A percentile compares a stretch with the other conserved stretches of the same genome.
Conservation (phyloP, 2,113 vertebrate genomes). For the Sebastes schlegelii region DNA sequence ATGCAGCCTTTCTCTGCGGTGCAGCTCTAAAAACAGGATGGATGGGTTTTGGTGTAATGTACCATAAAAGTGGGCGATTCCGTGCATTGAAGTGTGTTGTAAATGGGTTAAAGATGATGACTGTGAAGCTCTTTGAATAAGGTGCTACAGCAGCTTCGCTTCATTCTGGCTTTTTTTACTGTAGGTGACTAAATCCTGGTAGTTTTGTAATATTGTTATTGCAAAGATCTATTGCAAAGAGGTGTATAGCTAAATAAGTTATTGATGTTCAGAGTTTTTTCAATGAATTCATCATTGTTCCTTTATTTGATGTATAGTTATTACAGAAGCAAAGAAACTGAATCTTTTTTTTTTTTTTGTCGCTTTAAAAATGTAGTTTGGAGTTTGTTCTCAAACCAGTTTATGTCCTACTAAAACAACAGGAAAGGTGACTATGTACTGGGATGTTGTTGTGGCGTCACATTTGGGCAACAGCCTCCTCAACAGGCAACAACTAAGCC, state of each 20-base stretch:
- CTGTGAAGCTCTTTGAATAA: conserved; percentile 59
- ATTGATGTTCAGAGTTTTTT: conserved; percentile 71
- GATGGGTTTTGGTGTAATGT: conserved; percentile 22
- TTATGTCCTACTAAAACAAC: conserved; percentile 42
- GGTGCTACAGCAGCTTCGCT: conserved; percentile 71
- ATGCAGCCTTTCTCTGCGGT: conserved; percentile 42
- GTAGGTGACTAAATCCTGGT: conserved; percentile 66
- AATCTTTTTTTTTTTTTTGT: conserved; percentile 10
- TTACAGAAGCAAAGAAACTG: conserved; percentile 8
- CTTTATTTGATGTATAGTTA: conserved; percentile 52
- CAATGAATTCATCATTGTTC: conserved; percentile 45
- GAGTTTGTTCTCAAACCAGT: conserved; percentile 20
- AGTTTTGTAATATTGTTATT: conserved; percentile 78
- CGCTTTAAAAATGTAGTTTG: conserved; percentile 37
- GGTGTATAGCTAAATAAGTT: conserved; percentile 72
- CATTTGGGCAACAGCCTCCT: conserved; percentile 32
- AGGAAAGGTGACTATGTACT: background rate
- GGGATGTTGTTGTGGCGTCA: conserved; percentile 12
- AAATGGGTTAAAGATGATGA: conserved; percentile 24
- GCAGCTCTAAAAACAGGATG: conserved; percentile 37
- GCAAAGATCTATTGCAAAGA: conserved; percentile 63
- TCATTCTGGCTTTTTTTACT: conserved; percentile 61
- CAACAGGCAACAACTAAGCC: background rate
- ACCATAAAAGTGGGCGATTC: conserved; percentile 22
- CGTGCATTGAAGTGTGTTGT: conserved; percentile 19